phyloP scores from a whole-genome alignment of 2,888 invertebrate species.

The Platycheirus albimanus region DNA sequence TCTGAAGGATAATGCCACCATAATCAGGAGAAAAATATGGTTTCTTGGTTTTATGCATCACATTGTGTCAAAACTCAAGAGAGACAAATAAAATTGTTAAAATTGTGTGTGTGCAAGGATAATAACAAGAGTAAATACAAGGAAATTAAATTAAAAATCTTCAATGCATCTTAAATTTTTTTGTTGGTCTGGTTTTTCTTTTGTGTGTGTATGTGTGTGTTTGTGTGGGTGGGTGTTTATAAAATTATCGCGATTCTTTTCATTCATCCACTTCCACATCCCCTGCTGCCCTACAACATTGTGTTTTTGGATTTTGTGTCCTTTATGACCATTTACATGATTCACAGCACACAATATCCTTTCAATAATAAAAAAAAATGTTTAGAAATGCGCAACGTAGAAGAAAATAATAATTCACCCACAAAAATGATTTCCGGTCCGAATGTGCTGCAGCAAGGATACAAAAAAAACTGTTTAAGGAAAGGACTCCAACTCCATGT shows the following conservation, averaged over 20 bases:
- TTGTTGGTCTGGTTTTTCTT: too few species aligned
- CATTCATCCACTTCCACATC: neutral
- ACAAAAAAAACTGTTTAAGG: too few species aligned
- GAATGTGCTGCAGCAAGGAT: slow-evolving; percentile 27
- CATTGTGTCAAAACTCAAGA: slow-evolving; percentile 48
- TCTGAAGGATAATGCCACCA: slow-evolving; percentile 50
- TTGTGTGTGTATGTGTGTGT: too few species aligned
- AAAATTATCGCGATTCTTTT: slow-evolving; percentile 63
- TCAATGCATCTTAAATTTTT: slow-evolving; percentile 68
- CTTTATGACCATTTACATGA: slow-evolving; percentile 67
- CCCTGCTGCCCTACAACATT: neutral
- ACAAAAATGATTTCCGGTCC: slow-evolving; percentile 69
- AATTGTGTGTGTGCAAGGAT: slow-evolving; percentile 25
- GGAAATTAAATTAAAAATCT: slow-evolving; percentile 69
- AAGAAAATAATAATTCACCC: slow-evolving; percentile 69
- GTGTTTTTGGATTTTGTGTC: slow-evolving; percentile 14
- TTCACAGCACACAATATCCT: slow-evolving; percentile 71
- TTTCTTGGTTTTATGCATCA: slow-evolving; percentile 35
- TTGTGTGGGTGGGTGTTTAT: slow-evolving; percentile 16
- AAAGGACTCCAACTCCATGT: neutral
- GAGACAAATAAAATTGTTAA: slow-evolving; percentile 42
- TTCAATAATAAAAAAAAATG: slow-evolving; percentile 37
- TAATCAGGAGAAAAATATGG: slow-evolving; percentile 14
- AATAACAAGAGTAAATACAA: slow-evolving; percentile 52
- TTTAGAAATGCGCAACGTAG: slow-evolving; percentile 28